phyloP scores from a whole-genome alignment of 2,113 vertebrate species.

The Amazona guildingii region DNA sequence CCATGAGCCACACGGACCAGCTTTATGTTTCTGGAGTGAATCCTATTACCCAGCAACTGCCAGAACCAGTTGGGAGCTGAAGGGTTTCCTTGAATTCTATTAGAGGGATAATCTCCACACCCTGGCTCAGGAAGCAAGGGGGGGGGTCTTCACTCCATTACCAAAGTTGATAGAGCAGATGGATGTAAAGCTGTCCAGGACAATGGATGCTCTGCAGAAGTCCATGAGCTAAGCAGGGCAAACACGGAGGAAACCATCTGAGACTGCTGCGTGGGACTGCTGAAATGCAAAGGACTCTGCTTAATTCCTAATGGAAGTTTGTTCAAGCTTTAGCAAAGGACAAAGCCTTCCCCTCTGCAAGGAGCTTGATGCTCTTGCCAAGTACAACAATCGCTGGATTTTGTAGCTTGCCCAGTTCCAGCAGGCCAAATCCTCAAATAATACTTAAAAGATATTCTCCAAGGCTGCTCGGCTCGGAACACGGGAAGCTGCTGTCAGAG shows the following conservation, averaged over 20 bases:
- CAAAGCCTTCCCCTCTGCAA: background rate
- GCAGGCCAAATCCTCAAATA: conserved; percentile 41
- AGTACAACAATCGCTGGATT: conserved; percentile 40
- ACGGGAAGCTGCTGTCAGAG: background rate
- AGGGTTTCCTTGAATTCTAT: conserved; percentile 44
- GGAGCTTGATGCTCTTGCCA: background rate
- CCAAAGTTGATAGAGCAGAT: conserved; percentile 32
- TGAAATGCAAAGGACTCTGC: background rate
- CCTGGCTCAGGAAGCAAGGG: background rate
- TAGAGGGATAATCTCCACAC: conserved; percentile 33
- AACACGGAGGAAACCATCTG: background rate
- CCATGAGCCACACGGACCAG: background rate
- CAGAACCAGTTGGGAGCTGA: conserved; percentile 46
- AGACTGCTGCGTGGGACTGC: background rate
- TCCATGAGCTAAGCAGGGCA: background rate
- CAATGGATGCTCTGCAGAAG: conserved; percentile 16
- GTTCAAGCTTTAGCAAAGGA: conserved; percentile 33
- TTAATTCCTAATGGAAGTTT: conserved; percentile 18
- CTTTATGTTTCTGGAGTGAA: background rate
- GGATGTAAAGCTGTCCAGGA: conserved; percentile 47
- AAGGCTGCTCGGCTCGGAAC: background rate
- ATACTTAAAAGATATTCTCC: background rate
- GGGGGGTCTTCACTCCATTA: conserved; percentile 47
- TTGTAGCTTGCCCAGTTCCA: background rate
- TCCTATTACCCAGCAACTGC: conserved; percentile 28